phyloP scores from a whole-genome alignment of 2,888 invertebrate species.

The Gymnocheta viridis region DNA sequence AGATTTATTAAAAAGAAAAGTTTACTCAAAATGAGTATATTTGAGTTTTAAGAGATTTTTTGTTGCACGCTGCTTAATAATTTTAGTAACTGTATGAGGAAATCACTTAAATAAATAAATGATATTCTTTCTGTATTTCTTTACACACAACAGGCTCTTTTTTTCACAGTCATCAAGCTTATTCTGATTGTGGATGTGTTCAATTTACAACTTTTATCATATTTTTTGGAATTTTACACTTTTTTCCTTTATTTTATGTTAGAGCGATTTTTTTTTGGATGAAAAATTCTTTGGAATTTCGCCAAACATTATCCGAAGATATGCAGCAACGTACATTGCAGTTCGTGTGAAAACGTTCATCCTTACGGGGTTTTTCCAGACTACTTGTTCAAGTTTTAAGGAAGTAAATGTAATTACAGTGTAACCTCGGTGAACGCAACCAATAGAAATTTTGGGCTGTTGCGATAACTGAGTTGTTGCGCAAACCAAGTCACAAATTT shows the following conservation, averaged over 20 bases:
- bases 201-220: constrained; percentile 7
- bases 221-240: constrained; percentile 57
- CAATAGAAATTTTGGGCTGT: too few relatives aligned
- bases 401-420: background rate
- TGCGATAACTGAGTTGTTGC: too few relatives aligned
- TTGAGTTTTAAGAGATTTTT: constrained; percentile 21
- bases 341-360: constrained; percentile 47
- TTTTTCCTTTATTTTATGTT: constrained; percentile 21
- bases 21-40: constrained; percentile 34
- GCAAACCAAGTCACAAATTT: too few relatives aligned
- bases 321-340: background rate
- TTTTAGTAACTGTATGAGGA: background rate
- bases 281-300: constrained; percentile 53
- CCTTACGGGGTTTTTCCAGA: background rate
- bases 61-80: background rate
- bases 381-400: background rate
- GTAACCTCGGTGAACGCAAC: too few relatives aligned
- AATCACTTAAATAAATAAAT: constrained; percentile 34
- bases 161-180: constrained; percentile 10
- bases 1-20: background rate
- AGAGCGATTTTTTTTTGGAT: background rate
- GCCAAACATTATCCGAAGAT: background rate
- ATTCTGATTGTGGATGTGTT: constrained; percentile 20
- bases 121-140: background rate
- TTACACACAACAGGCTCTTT: constrained; percentile 9